Conservation (phyloP, 2,113 vertebrate genomes). For the Stercorarius parasiticus region DNA sequence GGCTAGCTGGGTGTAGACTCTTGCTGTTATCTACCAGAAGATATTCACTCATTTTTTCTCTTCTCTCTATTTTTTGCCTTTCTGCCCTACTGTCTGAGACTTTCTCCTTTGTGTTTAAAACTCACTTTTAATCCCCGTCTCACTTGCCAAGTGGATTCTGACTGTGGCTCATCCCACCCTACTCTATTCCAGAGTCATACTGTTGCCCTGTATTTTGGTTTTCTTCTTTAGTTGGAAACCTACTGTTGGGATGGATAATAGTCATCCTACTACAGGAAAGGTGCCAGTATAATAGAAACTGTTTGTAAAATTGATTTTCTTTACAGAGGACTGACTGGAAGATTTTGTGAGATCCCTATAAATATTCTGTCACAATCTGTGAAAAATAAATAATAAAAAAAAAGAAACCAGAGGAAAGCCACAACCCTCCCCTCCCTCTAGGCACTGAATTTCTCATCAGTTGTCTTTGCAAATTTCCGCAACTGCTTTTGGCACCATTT, state of each 20-base stretch:
- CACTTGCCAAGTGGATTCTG: not conserved
- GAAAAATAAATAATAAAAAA: not conserved
- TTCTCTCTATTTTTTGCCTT: not conserved
- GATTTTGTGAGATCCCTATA: not conserved
- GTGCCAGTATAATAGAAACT: not conserved
- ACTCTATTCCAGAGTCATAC: not conserved
- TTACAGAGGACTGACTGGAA: not conserved
- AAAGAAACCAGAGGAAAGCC: not conserved
- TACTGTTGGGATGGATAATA: not conserved
- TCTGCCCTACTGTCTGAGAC: not conserved
- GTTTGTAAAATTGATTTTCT: not conserved
- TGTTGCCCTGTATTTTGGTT: not conserved
- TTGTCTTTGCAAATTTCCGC: constrained; percentile 4
- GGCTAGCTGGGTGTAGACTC: not conserved
- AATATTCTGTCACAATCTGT: not conserved
- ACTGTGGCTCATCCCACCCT: not conserved
- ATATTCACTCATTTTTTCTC: not conserved
- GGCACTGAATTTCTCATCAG: not conserved
- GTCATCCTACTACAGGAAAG: not conserved
- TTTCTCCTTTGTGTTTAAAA: not conserved
- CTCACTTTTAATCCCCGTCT: not conserved
- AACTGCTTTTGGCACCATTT: constrained; percentile 27
- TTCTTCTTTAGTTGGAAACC: not conserved
- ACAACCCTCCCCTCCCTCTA: not conserved
- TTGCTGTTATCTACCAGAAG: not conserved